A percentile compares a stretch with the other conserved stretches of the same genome.
phyloP scores from a whole-genome alignment of 2,113 vertebrate genomes.

The Toxotes jaculatrix region DNA sequence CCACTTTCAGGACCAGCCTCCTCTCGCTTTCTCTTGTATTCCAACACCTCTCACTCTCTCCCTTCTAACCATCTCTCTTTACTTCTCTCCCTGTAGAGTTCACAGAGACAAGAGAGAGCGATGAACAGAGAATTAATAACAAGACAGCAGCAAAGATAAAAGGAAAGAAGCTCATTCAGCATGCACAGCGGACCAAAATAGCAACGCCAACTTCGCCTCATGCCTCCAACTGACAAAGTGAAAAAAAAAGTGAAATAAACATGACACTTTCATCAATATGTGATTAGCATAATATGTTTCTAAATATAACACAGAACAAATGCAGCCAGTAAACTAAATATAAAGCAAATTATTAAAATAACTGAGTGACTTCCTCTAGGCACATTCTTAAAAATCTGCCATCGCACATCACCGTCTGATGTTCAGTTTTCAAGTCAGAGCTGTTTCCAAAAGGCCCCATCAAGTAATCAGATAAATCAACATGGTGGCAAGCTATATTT shows the following conservation, averaged over 20 bases:
- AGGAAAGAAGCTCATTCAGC: constrained; percentile 39
- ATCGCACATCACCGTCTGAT: neutral
- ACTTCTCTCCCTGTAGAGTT: constrained; percentile 49
- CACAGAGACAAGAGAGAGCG: constrained; percentile 52
- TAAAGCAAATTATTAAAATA: neutral
- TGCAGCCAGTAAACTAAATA: neutral
- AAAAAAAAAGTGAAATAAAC: neutral
- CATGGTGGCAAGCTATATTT: constrained; percentile 22
- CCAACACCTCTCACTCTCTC: constrained; percentile 23
- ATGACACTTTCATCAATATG: neutral
- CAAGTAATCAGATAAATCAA: constrained; percentile 32
- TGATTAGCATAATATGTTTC: neutral
- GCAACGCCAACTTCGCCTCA: constrained; percentile 28
- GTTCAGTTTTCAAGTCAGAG: constrained; percentile 5
- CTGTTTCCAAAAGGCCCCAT: constrained; percentile 28
- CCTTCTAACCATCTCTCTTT: constrained; percentile 37
- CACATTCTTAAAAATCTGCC: neutral
- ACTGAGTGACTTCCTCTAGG: neutral
- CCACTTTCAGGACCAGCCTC: neutral
- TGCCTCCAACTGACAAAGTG: constrained; percentile 7
- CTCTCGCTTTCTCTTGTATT: neutral
- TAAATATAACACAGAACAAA: neutral
- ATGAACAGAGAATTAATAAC: constrained; percentile 70
- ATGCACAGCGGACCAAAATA: constrained; percentile 54
- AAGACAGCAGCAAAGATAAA: constrained; percentile 67